These are phyloP conservation scores for Procavia capensis DNA, from an alignment of 2,113 vertebrate species.

Conservation along the genomic window DNA sequence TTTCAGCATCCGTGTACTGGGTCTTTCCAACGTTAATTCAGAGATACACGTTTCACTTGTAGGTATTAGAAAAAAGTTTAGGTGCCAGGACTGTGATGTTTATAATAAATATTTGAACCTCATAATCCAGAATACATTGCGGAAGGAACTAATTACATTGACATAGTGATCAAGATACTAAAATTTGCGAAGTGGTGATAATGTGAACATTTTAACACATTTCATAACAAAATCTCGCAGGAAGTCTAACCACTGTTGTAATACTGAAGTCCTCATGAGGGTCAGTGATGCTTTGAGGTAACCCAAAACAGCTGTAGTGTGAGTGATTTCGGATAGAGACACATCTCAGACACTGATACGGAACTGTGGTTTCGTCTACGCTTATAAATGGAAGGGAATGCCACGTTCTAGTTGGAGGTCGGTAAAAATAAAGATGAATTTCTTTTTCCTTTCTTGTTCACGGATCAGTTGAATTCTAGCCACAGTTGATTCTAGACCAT, in stretches of 20 bases:
- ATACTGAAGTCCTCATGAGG: not conserved
- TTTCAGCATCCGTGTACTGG: not conserved
- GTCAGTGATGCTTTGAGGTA: not conserved
- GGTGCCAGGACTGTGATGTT: not conserved
- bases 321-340: not conserved
- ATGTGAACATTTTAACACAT: not conserved
- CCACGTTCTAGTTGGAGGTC: not conserved
- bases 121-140: not conserved
- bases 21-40: not conserved
- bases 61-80: not conserved
- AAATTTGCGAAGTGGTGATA: not conserved
- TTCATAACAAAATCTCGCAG: not conserved
- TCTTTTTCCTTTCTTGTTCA: not conserved
- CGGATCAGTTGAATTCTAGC: not conserved
- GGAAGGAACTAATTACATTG: not conserved
- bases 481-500: not conserved
- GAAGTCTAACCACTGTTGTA: not conserved
- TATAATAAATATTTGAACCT: not conserved
- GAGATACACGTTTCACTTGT: not conserved
- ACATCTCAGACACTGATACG: not conserved
- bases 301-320: not conserved
- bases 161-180: not conserved
- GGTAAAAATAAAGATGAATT: constrained; percentile 9
- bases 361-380: not conserved
- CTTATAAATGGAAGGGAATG: not conserved